These are phyloP conservation scores for Menidia menidia DNA, from an alignment of 2,797 vertebrate genomes.

Conservation along the genomic window DNA sequence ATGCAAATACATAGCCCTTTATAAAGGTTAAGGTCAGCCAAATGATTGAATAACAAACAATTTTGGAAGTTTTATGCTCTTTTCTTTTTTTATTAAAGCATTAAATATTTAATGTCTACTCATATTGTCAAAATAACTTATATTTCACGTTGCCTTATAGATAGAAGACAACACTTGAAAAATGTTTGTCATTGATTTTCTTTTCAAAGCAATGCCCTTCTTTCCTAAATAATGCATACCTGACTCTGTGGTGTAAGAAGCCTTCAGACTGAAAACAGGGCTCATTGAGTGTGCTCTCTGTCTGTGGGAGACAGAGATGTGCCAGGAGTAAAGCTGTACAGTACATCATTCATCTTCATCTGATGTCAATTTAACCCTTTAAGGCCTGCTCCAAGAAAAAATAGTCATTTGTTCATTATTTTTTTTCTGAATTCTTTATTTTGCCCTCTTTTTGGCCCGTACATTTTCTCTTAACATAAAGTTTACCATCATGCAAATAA, in stretches of 20 bases:
- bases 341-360: too few species aligned
- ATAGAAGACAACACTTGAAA: conserved; percentile 34
- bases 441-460: too few species aligned
- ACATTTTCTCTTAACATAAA: neutral
- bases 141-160: conserved; percentile 15
- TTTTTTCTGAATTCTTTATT: too few species aligned
- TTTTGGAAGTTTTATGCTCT: neutral
- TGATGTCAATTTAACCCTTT: too few species aligned
- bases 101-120: neutral
- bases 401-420: too few species aligned
- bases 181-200: conserved; percentile 32
- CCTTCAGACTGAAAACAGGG: neutral
- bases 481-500: neutral
- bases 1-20: neutral
- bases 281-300: neutral
- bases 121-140: neutral
- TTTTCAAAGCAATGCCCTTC: conserved; percentile 36
- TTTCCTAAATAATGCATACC: conserved; percentile 35
- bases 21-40: too few species aligned
- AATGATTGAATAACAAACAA: too few species aligned
- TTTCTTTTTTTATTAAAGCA: neutral
- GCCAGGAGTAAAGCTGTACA: neutral
- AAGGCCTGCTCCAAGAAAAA: too few species aligned
- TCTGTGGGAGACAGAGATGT: neutral
- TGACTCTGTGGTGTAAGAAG: neutral